Conservation (phyloP, 2,888 invertebrate species). For the Chesias legatella region DNA sequence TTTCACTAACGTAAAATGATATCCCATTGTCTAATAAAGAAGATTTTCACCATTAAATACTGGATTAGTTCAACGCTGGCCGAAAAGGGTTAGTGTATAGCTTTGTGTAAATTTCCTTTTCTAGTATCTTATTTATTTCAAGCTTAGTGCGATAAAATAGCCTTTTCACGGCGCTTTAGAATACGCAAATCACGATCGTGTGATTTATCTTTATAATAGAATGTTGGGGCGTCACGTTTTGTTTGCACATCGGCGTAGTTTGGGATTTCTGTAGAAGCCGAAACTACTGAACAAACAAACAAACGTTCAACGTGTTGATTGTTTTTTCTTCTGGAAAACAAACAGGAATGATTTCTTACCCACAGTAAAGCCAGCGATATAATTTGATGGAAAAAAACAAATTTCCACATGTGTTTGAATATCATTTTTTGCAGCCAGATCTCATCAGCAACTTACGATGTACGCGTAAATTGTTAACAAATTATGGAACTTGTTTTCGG, state of each 20-base stretch:
- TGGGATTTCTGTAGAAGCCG: slow-evolving; percentile 1
- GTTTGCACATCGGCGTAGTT: slow-evolving; percentile 18
- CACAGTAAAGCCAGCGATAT: too few relatives aligned
- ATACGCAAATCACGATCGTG: slow-evolving; percentile 28
- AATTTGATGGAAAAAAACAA: too few relatives aligned
- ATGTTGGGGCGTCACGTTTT: slow-evolving; percentile 27
- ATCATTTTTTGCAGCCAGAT: too few relatives aligned
- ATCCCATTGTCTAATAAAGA: slow-evolving; percentile 1
- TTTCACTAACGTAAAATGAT: not conserved
- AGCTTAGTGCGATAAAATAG: slow-evolving; percentile 17
- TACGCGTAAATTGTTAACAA: too few relatives aligned
- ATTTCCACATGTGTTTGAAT: too few relatives aligned
- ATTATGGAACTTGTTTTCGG: too few relatives aligned
- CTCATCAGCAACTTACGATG: too few relatives aligned
- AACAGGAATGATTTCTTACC: too few relatives aligned
- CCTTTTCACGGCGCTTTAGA: slow-evolving; percentile 7
- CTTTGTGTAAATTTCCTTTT: slow-evolving; percentile 33
- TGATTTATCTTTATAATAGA: slow-evolving; percentile 31
- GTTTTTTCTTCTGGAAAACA: not conserved
- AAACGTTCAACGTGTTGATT: not conserved
- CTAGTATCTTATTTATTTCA: slow-evolving; percentile 30
- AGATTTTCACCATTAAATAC: slow-evolving; percentile 32
- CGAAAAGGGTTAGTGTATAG: slow-evolving; percentile 39
- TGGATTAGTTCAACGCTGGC: slow-evolving; percentile 36
- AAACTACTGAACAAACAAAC: slow-evolving; percentile 1